Percentiles rank a stretch among this genome's conserved stretches.
These are phyloP conservation scores for Coelopa pilipes DNA, from an alignment of 2,888 invertebrate genomes.

Conservation along the genomic window DNA sequence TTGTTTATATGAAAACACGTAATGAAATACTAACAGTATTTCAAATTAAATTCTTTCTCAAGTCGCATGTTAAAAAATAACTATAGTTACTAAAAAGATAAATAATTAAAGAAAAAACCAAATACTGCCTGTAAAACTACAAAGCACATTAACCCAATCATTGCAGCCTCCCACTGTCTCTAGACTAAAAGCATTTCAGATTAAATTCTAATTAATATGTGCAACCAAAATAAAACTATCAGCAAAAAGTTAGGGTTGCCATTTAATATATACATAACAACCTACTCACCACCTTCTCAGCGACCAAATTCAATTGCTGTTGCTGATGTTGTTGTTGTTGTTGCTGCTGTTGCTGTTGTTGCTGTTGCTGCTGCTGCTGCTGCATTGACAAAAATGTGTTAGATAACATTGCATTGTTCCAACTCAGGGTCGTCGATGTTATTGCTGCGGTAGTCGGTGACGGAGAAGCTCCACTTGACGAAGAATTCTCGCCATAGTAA, in stretches of 20 bases:
- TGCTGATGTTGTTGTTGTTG: constrained; percentile 65
- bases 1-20: too few relatives aligned
- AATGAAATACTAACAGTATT: too few relatives aligned
- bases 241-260: background rate
- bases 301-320: constrained; percentile 58
- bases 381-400: constrained; percentile 65
- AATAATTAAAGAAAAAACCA: too few relatives aligned
- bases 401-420: constrained; percentile 74
- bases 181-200: constrained; percentile 15
- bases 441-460: constrained; percentile 63
- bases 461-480: constrained; percentile 64
- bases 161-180: constrained; percentile 4
- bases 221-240: constrained; percentile 6
- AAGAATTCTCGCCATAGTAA: constrained; percentile 65
- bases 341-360: constrained; percentile 66
- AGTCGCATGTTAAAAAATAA: too few relatives aligned
- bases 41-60: too few relatives aligned
- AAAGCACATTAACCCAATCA: background rate
- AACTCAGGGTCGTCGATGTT: constrained; percentile 71
- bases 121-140: too few relatives aligned
- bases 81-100: too few relatives aligned
- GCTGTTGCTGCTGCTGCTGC: constrained; percentile 60
- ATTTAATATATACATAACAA: constrained; percentile 42
- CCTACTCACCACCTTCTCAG: constrained; percentile 65
- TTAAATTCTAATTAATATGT: background rate